Percentiles rank a stretch among this genome's conserved stretches.
Conservation (phyloP, 2,888 invertebrate genomes). For the Neria commutata region DNA sequence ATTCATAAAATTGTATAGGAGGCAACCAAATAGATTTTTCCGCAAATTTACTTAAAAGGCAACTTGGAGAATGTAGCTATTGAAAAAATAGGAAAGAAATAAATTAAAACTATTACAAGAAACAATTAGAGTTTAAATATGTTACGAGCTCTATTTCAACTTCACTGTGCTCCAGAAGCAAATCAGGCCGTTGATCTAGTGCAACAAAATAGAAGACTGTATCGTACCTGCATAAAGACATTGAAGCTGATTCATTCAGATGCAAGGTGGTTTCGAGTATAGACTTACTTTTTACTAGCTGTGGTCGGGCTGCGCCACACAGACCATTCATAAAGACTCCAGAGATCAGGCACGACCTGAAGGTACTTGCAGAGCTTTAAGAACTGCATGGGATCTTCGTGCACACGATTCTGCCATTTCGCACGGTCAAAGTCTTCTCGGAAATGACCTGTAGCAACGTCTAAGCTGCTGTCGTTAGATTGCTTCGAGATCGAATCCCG, state of each 20-base stretch:
- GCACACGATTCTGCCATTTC: conserved; percentile 68
- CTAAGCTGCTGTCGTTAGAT: conserved; percentile 45
- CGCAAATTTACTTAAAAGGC: conserved; percentile 43
- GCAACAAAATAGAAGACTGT: conserved; percentile 46
- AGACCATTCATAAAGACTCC: conserved; percentile 82
- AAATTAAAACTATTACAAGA: not conserved
- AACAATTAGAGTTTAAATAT: not conserved
- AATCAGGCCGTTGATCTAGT: conserved; percentile 30
- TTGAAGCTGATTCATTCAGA: no score
- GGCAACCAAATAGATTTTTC: conserved; percentile 63
- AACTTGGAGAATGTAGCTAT: conserved; percentile 70
- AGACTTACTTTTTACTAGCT: conserved; percentile 61
- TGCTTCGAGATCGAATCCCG: conserved; percentile 53
- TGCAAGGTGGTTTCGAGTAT: no score
- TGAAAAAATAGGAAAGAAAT: conserved; percentile 62
- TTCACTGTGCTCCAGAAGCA: conserved; percentile 47
- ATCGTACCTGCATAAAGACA: conserved; percentile 40
- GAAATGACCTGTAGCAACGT: conserved; percentile 58
- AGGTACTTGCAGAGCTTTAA: conserved; percentile 71
- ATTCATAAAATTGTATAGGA: conserved; percentile 79
- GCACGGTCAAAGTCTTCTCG: conserved; percentile 65
- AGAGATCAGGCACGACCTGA: conserved; percentile 78
- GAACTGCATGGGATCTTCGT: conserved; percentile 63
- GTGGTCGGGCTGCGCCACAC: conserved; percentile 79
- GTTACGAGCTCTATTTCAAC: conserved; percentile 34